Percentiles rank a stretch among this genome's conserved stretches.
Conservation (phyloP, 2,888 invertebrate genomes). For the Pterobdella sp. region DNA sequence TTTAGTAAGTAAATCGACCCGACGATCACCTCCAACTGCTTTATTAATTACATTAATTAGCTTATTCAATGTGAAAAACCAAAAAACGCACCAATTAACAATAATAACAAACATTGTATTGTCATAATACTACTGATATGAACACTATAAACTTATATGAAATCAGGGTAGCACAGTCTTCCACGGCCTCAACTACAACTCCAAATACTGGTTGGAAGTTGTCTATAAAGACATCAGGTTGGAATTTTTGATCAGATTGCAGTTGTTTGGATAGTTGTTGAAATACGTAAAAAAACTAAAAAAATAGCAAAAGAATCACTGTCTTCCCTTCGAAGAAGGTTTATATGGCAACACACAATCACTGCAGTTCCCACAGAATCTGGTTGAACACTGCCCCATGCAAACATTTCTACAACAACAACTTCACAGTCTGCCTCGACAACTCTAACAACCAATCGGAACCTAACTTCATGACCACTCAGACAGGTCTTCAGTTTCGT, state of each 20-base stretch:
- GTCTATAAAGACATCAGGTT: not conserved
- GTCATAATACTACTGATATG: too few species aligned
- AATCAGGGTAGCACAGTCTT: conserved; percentile 16
- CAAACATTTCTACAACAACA: not conserved
- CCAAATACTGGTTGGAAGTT: conserved; percentile 30
- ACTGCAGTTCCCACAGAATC: conserved; percentile 23
- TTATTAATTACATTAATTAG: too few species aligned
- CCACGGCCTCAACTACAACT: conserved; percentile 27
- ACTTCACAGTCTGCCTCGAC: conserved; percentile 7
- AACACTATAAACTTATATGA: not conserved
- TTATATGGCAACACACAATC: not conserved
- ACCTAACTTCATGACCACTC: not conserved
- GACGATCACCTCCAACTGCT: too few species aligned
- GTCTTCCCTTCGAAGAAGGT: not conserved
- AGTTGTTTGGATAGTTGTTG: not conserved
- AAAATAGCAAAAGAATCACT: too few species aligned
- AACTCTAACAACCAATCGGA: not conserved
- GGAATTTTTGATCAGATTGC: not conserved
- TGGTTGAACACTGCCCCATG: conserved; percentile 27
- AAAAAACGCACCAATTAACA: not conserved
- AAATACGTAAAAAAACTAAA: not conserved
- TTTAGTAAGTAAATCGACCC: too few species aligned
- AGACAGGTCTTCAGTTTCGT: not conserved
- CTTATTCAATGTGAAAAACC: not conserved
- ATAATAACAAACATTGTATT: not conserved